A percentile compares a stretch with the other conserved stretches of the same genome.
These are phyloP conservation scores for Eospalax fontanierii DNA, from an alignment of 2,797 vertebrate species.

Conservation along the genomic window DNA sequence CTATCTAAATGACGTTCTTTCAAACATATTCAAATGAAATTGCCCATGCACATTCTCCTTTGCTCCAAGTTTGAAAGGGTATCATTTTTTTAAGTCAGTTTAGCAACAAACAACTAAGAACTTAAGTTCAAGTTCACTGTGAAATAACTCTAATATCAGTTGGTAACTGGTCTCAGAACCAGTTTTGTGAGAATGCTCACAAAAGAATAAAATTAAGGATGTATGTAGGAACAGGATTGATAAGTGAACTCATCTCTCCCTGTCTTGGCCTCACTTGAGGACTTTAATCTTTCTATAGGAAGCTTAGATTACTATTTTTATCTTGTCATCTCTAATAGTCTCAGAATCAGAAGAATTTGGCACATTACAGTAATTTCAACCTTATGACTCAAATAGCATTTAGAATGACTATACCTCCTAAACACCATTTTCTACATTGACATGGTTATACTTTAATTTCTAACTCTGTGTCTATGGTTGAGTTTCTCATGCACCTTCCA, in stretches of 20 bases:
- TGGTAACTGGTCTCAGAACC: neutral
- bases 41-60: neutral
- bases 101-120: constrained; percentile 7
- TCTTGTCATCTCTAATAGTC: neutral
- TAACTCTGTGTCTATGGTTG: neutral
- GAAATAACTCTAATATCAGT: neutral
- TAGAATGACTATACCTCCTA: constrained; percentile 33
- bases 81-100: neutral
- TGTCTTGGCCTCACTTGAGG: neutral
- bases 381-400: constrained; percentile 24
- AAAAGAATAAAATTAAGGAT: neutral
- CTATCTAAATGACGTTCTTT: neutral
- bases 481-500: neutral
- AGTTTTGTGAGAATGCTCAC: neutral
- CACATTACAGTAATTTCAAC: constrained; percentile 18
- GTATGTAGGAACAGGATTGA: neutral
- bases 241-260: neutral
- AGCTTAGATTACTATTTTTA: constrained; percentile 18
- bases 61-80: neutral
- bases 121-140: neutral
- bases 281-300: neutral
- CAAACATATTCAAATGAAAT: constrained; percentile 30
- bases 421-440: constrained; percentile 17
- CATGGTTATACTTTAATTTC: constrained; percentile 6
- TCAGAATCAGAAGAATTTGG: constrained; percentile 5